phyloP scores from a whole-genome alignment of 2,797 vertebrate genomes.

The Pangasius sanitwongsei region DNA sequence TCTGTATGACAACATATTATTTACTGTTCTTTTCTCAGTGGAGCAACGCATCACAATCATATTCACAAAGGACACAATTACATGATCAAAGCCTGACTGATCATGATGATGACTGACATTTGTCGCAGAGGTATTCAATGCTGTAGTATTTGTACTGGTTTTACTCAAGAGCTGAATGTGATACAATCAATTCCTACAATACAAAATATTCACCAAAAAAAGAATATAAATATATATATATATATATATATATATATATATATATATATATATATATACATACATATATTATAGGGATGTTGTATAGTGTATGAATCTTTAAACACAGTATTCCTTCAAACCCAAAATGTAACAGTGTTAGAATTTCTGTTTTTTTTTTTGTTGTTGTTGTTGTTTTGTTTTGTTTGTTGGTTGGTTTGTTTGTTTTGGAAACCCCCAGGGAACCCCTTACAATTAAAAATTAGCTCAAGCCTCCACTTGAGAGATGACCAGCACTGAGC shows the following conservation, averaged over 20 bases:
- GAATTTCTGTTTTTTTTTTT: too few species aligned
- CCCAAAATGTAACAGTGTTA: not conserved
- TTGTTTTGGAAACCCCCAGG: too few species aligned
- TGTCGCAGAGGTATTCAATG: not conserved
- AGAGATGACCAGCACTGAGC: not conserved
- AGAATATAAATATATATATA: too few species aligned
- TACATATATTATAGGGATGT: too few species aligned
- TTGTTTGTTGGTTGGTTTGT: too few species aligned
- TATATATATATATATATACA: too few species aligned
- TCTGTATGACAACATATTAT: conserved; percentile 34
- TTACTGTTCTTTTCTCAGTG: conserved; percentile 7
- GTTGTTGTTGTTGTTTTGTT: too few species aligned
- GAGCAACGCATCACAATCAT: not conserved
- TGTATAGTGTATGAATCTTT: not conserved
- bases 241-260: too few species aligned
- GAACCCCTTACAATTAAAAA: not conserved
- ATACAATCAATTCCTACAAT: not conserved
- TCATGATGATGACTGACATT: conserved; percentile 14
- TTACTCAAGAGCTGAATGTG: not conserved
- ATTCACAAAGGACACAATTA: conserved; percentile 4
- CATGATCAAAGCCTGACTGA: conserved; percentile 18
- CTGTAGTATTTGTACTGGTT: not conserved
- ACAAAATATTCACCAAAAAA: not conserved
- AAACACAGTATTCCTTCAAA: not conserved
- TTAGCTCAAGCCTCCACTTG: not conserved